Base-by-base conservation (phyloP, 2,888 invertebrate genomes). In the Epistrophella euchroma region DNA sequence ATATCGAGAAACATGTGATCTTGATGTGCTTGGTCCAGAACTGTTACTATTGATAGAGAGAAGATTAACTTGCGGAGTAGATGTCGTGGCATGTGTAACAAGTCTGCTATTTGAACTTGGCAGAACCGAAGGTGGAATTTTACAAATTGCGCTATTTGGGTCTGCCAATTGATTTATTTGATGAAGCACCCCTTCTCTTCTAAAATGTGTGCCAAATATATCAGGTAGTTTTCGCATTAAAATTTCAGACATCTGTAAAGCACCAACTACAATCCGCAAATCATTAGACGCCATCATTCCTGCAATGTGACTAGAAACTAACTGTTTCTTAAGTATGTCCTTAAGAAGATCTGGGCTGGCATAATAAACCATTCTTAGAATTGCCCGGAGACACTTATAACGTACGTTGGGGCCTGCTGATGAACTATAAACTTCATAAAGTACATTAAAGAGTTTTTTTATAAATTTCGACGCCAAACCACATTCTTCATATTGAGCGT, bases 221-320 rank as follows among this genome's bases (percentile, higher is more conserved):
- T 98, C 97, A 0, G 99, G 98, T 89, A 99, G 93, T 90, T 99
- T 98, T 92, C 97, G 97, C 97, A 99, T 98, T 85, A 99, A 93
- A 89, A 99, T 97, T 92, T 98, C 97, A 6, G 98, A 98, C 95
- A 99, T 97, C 93, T 99, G 99, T 70, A 99, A 93, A 52, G 99
- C 98, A 72, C 98, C 98, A 64, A 99, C 98, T 55, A 99, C 98
- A 90, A 99, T 98, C 90, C 98, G 96, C 87, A 99, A 94, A 93
- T 99, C 99, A 91, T 96, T 97, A 5, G 98, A 98, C 0, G 98
- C 98, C 95, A 99, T 95, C 98, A 99, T 99, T 79, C 98, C 98
- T 37, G 99, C 99, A 91, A 99, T 97, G 93, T 99, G 98, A 89
- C 98, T 98, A 84, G 98, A 97, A 76, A 98, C 97, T 88, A 97